Conservation (phyloP, 2,797 vertebrate species). For the Ceryle rudis region DNA sequence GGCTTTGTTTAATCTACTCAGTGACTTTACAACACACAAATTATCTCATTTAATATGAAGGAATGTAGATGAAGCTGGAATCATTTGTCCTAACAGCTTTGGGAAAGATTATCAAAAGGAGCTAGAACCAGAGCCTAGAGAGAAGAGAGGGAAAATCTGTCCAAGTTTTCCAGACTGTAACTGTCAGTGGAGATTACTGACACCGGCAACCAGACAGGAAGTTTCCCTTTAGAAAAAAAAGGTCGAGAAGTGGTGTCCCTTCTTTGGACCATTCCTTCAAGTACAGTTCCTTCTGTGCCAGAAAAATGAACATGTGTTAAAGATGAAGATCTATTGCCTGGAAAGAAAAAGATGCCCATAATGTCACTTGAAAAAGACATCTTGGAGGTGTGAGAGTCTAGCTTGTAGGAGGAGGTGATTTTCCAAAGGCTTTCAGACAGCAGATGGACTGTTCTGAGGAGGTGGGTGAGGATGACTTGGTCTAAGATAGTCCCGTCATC, state of each 20-base stretch:
- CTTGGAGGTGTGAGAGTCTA: neutral
- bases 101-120: constrained; percentile 53
- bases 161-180: constrained; percentile 2
- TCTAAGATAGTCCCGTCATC: neutral
- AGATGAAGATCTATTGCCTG: neutral
- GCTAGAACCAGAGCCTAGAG: constrained; percentile 13
- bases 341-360: neutral
- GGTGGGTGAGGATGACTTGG: neutral
- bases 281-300: neutral
- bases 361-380: neutral
- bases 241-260: neutral
- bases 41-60: constrained; percentile 30
- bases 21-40: constrained; percentile 28
- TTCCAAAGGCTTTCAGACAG: neutral
- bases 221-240: neutral
- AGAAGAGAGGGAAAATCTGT: constrained; percentile 2
- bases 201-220: neutral
- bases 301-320: neutral
- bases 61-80: constrained; percentile 43
- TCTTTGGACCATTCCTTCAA: neutral
- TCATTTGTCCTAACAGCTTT: constrained; percentile 56
- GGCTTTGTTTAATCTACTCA: constrained; percentile 58
- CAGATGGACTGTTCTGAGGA: neutral
- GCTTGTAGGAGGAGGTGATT: neutral
- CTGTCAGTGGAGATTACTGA: constrained; percentile 13